A percentile compares a stretch with the other conserved stretches of the same genome.
phyloP scores from a whole-genome alignment of 2,113 vertebrate genomes.

The Pterocles orientalis region DNA sequence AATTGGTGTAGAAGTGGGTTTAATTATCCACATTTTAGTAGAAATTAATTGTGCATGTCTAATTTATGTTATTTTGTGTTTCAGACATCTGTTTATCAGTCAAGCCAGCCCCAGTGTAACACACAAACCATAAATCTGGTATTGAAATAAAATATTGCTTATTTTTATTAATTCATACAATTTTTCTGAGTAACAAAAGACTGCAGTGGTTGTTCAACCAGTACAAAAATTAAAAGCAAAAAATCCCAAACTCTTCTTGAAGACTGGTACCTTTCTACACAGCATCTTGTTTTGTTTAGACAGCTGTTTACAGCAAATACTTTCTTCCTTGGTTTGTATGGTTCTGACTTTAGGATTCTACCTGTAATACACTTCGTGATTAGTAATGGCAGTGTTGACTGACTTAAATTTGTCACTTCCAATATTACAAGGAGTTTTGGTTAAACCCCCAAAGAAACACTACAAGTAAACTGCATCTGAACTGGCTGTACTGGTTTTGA shows the following conservation, averaged over 20 bases:
- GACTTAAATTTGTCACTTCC: neutral
- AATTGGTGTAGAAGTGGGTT: constrained; percentile 62
- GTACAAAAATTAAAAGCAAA: constrained; percentile 51
- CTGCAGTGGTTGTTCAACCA: constrained; percentile 35
- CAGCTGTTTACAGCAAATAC: neutral
- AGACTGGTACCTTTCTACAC: constrained; percentile 9
- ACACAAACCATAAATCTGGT: constrained; percentile 55
- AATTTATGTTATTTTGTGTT: constrained; percentile 74
- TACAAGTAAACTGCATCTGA: constrained; percentile 18
- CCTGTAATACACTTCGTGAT: neutral
- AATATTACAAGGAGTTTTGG: neutral
- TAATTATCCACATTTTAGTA: constrained; percentile 54
- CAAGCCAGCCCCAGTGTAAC: constrained; percentile 59
- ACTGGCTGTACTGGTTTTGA: neutral
- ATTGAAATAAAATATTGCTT: constrained; percentile 72
- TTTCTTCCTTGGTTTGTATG: neutral
- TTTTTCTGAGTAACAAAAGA: constrained; percentile 40
- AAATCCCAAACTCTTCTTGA: neutral
- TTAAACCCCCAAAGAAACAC: neutral
- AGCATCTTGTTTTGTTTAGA: neutral
- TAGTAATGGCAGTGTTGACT: neutral
- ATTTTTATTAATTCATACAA: constrained; percentile 67
- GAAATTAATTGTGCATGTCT: constrained; percentile 72
- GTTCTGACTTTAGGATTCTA: neutral
- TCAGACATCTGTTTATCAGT: constrained; percentile 48